A percentile compares a stretch with the other conserved stretches of the same genome.
phyloP scores from a whole-genome alignment of 2,113 vertebrate species.

The Erinaceus europaeus region DNA sequence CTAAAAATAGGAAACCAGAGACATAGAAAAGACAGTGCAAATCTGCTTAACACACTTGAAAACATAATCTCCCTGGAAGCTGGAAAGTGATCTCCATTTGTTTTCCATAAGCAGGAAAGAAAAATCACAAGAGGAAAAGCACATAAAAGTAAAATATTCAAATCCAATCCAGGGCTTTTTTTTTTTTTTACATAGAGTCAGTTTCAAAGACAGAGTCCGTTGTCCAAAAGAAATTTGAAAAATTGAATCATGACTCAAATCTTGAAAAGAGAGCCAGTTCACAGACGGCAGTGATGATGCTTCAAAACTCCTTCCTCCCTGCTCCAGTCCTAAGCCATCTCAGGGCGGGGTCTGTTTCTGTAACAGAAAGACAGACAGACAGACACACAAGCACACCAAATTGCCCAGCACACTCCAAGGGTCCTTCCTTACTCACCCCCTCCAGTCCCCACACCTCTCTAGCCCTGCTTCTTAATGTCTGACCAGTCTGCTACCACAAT shows the following conservation, averaged over 20 bases:
- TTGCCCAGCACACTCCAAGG: too few species aligned
- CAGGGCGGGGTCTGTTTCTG: too few species aligned
- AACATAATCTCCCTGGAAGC: neutral
- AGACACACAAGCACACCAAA: too few species aligned
- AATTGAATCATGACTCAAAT: neutral
- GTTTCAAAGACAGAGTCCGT: neutral
- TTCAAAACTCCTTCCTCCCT: neutral
- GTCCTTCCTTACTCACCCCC: too few species aligned
- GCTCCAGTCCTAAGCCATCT: too few species aligned
- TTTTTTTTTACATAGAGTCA: neutral
- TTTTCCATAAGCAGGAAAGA: neutral
- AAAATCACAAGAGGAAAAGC: neutral
- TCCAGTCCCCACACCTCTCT: too few species aligned
- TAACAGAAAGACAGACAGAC: too few species aligned
- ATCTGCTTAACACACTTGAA: neutral
- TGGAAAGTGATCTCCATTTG: neutral
- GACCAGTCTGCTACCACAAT: too few species aligned
- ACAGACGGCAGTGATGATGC: neutral
- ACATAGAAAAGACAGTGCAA: neutral
- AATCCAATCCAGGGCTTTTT: too few species aligned
- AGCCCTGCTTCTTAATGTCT: too few species aligned
- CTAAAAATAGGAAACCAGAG: too few species aligned
- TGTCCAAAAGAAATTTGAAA: neutral
- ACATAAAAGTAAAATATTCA: neutral
- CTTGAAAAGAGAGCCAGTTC: neutral